phyloP scores from a whole-genome alignment of 2,888 invertebrate species.

The Aphodius granarius region DNA sequence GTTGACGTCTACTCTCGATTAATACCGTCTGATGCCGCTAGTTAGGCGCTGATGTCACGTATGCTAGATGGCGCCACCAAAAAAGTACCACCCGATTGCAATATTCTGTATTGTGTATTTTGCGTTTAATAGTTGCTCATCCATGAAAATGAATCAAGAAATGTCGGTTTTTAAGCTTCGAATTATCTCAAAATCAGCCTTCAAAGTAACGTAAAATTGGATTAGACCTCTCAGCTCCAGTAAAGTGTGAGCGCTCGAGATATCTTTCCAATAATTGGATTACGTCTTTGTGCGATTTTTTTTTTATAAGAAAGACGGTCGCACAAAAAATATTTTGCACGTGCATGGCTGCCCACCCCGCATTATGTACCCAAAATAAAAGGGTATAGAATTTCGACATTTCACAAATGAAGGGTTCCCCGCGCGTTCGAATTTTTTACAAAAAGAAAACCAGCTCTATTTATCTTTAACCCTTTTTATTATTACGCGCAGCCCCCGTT shows the following conservation, averaged over 20 bases:
- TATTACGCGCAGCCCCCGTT: background rate
- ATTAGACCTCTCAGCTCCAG: background rate
- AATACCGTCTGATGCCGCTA: too few species aligned
- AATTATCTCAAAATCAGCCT: background rate
- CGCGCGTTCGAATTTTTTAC: slow-evolving; percentile 8
- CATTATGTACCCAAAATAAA: background rate
- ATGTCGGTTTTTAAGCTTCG: background rate
- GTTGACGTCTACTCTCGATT: too few species aligned
- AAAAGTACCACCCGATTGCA: too few species aligned
- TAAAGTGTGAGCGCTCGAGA: background rate
- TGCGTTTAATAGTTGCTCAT: too few species aligned
- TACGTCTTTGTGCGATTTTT: background rate
- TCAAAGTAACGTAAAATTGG: background rate
- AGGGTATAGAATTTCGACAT: background rate
- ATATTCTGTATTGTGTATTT: too few species aligned
- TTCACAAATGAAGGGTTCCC: background rate
- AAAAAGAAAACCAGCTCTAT: background rate
- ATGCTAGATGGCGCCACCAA: too few species aligned
- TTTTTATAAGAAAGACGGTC: slow-evolving; percentile 2
- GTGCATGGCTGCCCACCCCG: background rate
- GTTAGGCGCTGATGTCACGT: too few species aligned
- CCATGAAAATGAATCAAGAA: background rate
- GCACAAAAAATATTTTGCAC: background rate
- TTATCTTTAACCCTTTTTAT: background rate
- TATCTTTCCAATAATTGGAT: background rate